Evolutionary conservation across 2,888 invertebrate species (phyloP), one percentile per base, ranked within the genome.

Genomic region (Trypoxylon attenuatum): DNA sequence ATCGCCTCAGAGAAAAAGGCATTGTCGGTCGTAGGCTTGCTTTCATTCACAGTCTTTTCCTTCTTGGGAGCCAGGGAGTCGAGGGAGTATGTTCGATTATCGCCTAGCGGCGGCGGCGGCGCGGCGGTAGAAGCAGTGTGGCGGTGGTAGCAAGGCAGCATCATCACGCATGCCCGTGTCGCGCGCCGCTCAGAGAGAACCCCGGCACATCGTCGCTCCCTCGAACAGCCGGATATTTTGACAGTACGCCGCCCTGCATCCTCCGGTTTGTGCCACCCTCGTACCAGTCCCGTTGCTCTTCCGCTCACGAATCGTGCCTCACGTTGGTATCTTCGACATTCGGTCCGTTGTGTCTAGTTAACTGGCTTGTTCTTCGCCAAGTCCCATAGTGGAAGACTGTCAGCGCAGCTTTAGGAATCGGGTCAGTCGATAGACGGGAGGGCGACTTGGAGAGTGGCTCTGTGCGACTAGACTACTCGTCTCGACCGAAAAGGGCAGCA

Each of bases 151-250:
- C 27, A 42, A 56, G 25, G n/a, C 69, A 56, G 25, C 67, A 51
- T 65, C 51, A 79, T 73, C 78, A 82, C 82, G 82, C 82, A 82
- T 82, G 82, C 81, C 58, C 82, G 77, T 65, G 49, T 57, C 46
- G 67, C 54, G 62, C 61, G 63, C 61, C 57, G 52, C 53, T 43
- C 33, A 25, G 43, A 52, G 43, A 46, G 56, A 47, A 21, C 60
- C 66, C 63, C 69, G 55, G 52, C 55, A 54, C 55, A 33, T 29
- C 55, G 59, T 62, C 45, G 52, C 56, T 41, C 43, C 52, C 50
- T 43, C 57, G 68, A 67, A 69, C 64, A 66, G 65, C 51, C 68
- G 53, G 68, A 69, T 80, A 81, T 79, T 81, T 81, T 79, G 80
- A 80, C 80, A 80, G 81, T 81, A 73, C 77, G 74, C 77, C 78